phyloP scores from a whole-genome alignment of 2,888 invertebrate species.

The Spodoptera picta region DNA sequence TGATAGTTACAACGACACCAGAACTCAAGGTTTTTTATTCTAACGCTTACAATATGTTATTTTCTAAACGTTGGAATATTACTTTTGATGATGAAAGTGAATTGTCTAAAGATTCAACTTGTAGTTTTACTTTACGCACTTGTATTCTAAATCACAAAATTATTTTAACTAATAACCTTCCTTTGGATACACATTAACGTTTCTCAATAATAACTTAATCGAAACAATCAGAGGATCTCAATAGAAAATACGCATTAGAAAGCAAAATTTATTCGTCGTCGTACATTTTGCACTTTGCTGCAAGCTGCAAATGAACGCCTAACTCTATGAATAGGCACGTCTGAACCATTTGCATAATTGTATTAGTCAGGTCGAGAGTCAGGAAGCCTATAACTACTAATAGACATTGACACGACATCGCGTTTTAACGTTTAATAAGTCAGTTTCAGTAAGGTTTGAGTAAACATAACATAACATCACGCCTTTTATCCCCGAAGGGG shows the following conservation, averaged over 20 bases:
- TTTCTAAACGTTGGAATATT: no score
- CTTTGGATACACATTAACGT: slow-evolving; percentile 5
- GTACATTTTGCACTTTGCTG: slow-evolving; percentile 32
- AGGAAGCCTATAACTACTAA: slow-evolving; percentile 39
- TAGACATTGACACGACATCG: slow-evolving; percentile 52
- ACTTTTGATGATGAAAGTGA: no score
- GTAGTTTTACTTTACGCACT: no score
- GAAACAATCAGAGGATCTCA: slow-evolving; percentile 2
- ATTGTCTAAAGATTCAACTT: no score
- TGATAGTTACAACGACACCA: no score
- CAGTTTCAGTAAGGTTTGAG: no score
- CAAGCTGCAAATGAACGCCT: slow-evolving; percentile 3
- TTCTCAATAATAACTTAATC: slow-evolving; percentile 6
- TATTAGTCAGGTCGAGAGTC: slow-evolving; percentile 54
- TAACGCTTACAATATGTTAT: no score
- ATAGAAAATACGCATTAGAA: slow-evolving; percentile 26
- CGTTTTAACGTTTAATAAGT: slow-evolving; percentile 16
- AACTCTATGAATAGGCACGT: slow-evolving; percentile 47
- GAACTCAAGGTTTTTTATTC: no score
- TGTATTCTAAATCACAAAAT: no score
- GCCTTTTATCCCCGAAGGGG: no score
- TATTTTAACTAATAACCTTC: no score
- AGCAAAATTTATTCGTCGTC: slow-evolving; percentile 36
- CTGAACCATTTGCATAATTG: slow-evolving; percentile 60
- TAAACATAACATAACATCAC: no score